Base-by-base conservation (phyloP, 2,888 invertebrate genomes). In the Pantelozetes paolii region DNA sequence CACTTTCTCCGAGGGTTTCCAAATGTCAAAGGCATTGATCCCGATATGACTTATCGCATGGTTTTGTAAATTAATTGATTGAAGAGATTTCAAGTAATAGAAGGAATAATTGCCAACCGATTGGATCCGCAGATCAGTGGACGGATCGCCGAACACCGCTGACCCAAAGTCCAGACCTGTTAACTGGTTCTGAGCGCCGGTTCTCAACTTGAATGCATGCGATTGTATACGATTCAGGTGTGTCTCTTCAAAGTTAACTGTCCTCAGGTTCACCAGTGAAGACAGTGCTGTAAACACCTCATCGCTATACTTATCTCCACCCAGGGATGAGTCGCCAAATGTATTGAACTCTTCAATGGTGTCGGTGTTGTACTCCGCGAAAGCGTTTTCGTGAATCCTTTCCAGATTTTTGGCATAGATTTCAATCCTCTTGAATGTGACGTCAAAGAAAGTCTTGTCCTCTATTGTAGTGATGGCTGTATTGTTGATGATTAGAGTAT, bases 51-150 rank as follows among this genome's bases (percentile, higher is more conserved):
- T 57, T 2, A 57, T 57, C 28, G 13, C 11, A 23, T 57, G 57
- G 13, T 28, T 57, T 28, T 57, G 57, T 11, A 57, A 28, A 20
- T 57, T 57, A 6, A 57, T 57, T n/a, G 57, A 57, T 13, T 57
- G 57, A 20, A 57, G 28, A 3, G 23, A 23, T 11, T 23, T 28
- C n/a, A 57, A n/a, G 23, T 57, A 57, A 28, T 57, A 57, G 13
- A 57, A 57, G 5, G 57, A 57, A 57, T 57, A 57, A 57, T 57
- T 57, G 57, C 57, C 57, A 6, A 57, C 57, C 6, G 57, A 57
- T 26, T 28, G 3, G 23, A 57, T 57, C 9, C 9, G n/a, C 2
- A 57, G 28, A 23, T 57, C 28, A 2, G n/a, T 57, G 2, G 3
- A 23, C 23, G 11, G 9, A 8, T 57, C 57, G 6, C 57, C 57